phyloP scores from a whole-genome alignment of 2,113 vertebrate genomes.

The Ailuropoda melanoleuca region DNA sequence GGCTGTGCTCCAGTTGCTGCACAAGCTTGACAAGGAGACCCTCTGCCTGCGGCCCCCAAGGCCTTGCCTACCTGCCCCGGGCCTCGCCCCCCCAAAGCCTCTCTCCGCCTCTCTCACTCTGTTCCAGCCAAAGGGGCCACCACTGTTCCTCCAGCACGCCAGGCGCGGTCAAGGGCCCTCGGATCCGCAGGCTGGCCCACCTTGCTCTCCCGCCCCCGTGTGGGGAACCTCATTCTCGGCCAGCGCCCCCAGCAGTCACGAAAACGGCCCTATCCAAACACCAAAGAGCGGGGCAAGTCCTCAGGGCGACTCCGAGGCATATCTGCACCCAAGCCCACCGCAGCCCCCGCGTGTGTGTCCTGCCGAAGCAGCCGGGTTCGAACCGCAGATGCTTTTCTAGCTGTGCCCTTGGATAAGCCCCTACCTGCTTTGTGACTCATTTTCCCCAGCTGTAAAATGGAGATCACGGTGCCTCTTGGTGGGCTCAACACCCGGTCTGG shows the following conservation, averaged over 20 bases:
- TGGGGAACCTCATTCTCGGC: background rate
- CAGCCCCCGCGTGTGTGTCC: no score
- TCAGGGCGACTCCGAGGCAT: background rate
- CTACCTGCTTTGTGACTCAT: background rate
- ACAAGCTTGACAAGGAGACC: background rate
- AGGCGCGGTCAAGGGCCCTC: background rate
- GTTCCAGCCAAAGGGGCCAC: background rate
- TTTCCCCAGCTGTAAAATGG: background rate
- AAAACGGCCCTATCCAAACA: background rate
- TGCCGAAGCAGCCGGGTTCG: background rate
- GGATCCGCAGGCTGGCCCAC: background rate
- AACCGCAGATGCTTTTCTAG: background rate
- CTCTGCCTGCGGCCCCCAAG: background rate
- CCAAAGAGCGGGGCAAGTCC: background rate
- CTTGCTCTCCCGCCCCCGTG: background rate
- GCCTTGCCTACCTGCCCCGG: rapidly evolving
- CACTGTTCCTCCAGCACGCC: background rate
- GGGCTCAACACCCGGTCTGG: background rate
- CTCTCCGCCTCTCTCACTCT: background rate
- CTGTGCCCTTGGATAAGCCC: background rate
- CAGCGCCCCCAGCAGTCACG: background rate
- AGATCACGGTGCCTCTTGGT: background rate
- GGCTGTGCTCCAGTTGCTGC: background rate
- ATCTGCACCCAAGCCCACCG: no score
- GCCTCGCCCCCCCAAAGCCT: background rate